phyloP scores from a whole-genome alignment of 2,797 vertebrate species.

The Fringilla coelebs region DNA sequence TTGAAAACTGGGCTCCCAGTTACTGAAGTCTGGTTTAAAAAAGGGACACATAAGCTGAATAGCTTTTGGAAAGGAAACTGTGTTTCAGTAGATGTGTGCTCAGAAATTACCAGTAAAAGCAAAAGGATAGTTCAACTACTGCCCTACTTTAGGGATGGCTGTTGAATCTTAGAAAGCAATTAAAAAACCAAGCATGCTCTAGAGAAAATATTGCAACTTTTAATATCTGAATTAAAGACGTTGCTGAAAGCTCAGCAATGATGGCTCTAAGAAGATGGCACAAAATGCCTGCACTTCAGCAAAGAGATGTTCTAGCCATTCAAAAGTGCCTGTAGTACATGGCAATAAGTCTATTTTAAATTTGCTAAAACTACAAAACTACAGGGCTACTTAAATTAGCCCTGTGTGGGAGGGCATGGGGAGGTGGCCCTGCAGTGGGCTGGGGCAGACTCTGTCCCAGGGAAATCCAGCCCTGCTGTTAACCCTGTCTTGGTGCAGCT shows the following conservation, averaged over 20 bases:
- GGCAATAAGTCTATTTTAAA: neutral
- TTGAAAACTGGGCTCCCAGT: neutral
- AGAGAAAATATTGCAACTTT: neutral
- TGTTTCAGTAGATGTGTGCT: neutral
- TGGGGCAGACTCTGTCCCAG: neutral
- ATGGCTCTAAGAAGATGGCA: neutral
- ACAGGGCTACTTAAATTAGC: neutral
- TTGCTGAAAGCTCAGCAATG: neutral
- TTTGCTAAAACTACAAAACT: neutral
- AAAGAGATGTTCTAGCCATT: neutral
- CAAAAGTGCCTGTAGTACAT: neutral
- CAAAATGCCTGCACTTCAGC: neutral
- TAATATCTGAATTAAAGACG: neutral
- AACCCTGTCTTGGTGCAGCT: neutral
- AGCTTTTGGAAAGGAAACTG: neutral
- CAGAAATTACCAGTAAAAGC: neutral
- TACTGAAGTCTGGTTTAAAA: neutral
- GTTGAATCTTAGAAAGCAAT: neutral
- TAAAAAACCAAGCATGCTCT: neutral
- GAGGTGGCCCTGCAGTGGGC: neutral
- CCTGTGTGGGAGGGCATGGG: rapidly evolving
- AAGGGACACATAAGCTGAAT: neutral
- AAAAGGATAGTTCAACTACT: neutral
- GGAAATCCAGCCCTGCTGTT: neutral
- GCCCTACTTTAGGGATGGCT: neutral